These are phyloP conservation scores for Tiliacea citrago DNA, from an alignment of 2,888 invertebrate genomes.

Conservation along the genomic window DNA sequence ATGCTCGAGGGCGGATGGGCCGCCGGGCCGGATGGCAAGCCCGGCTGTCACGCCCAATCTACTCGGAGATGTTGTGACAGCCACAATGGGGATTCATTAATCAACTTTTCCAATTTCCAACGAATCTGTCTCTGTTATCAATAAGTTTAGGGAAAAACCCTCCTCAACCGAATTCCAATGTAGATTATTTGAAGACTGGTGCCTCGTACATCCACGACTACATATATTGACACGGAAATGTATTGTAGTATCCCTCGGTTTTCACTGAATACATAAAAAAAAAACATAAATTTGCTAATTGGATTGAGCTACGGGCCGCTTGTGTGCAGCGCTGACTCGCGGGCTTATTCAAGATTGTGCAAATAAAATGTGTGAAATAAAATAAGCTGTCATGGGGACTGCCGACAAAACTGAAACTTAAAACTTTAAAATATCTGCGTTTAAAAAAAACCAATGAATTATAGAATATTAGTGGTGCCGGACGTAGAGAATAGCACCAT, in stretches of 20 bases:
- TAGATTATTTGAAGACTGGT: conserved; percentile 36
- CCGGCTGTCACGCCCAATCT: conserved; percentile 68
- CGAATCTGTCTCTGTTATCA: conserved; percentile 73
- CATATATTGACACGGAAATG: not conserved
- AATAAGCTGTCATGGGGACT: too few species aligned
- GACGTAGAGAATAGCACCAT: too few species aligned
- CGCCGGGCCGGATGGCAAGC: conserved; percentile 25
- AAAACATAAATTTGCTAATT: conserved; percentile 45
- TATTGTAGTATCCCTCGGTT: not conserved
- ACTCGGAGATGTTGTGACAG: conserved; percentile 73
- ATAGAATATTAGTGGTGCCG: too few species aligned
- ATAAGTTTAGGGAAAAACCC: conserved; percentile 68
- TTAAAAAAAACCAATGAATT: too few species aligned
- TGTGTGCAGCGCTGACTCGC: not conserved
- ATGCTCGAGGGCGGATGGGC: conserved; percentile 18
- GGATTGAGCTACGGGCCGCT: not conserved
- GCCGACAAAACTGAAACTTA: too few species aligned
- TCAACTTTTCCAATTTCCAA: conserved; percentile 88
- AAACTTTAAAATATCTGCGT: too few species aligned
- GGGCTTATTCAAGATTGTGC: conserved; percentile 17
- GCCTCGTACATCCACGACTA: not conserved
- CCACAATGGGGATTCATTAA: conserved; percentile 83
- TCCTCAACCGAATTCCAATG: conserved; percentile 45
- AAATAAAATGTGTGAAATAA: not conserved
- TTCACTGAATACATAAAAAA: conserved; percentile 13